These are phyloP conservation scores for Tauraco hartlaubi DNA, from an alignment of 2,797 vertebrate species.

Conservation along the genomic window DNA sequence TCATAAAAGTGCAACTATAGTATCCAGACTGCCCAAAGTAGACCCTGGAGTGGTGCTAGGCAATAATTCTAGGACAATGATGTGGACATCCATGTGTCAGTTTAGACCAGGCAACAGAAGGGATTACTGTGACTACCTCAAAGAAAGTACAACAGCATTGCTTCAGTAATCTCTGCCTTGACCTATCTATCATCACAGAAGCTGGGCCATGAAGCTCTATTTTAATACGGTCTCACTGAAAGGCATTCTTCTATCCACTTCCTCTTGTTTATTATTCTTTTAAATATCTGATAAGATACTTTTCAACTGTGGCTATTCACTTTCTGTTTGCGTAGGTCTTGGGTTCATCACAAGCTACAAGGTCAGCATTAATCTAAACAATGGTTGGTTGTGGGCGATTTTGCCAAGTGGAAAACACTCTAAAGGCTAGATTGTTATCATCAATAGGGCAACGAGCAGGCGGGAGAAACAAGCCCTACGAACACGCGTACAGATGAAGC, in stretches of 20 bases:
- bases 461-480: not conserved
- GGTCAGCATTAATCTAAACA: slow-evolving; percentile 67
- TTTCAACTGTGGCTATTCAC: slow-evolving; percentile 60
- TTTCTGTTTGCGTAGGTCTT: slow-evolving; percentile 62
- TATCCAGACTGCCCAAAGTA: not conserved
- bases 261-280: slow-evolving; percentile 72
- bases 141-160: not conserved
- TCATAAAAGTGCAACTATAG: not conserved
- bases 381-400: slow-evolving; percentile 48
- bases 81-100: not conserved
- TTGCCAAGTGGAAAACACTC: slow-evolving; percentile 35
- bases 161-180: not conserved
- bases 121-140: not conserved
- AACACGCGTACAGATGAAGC: not conserved
- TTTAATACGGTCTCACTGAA: not conserved
- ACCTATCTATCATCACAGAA: not conserved
- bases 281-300: slow-evolving; percentile 66
- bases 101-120: not conserved
- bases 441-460: slow-evolving; percentile 20
- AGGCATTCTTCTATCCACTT: slow-evolving; percentile 63
- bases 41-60: not conserved
- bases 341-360: slow-evolving; percentile 74
- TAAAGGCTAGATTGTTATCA: slow-evolving; percentile 62
- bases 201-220: not conserved
- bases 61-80: not conserved